A percentile compares a stretch with the other conserved stretches of the same genome.
These are phyloP conservation scores for Tamandua tetradactyla DNA, from an alignment of 2,797 vertebrate species.

Conservation along the genomic window DNA sequence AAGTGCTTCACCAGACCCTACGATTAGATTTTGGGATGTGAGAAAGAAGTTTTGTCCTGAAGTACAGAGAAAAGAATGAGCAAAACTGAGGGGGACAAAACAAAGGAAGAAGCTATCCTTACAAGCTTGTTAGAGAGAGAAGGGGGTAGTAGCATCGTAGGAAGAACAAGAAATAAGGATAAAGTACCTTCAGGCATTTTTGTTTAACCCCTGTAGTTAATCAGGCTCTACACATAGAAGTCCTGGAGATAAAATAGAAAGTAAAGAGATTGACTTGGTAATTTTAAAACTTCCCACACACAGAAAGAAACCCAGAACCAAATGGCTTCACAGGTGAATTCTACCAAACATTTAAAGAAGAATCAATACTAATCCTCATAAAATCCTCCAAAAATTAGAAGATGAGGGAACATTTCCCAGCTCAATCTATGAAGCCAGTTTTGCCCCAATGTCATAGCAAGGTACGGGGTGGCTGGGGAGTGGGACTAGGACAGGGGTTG, in stretches of 20 bases:
- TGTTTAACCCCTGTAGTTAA: not conserved
- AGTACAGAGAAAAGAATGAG: not conserved
- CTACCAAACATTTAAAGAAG: not conserved
- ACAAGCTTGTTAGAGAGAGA: not conserved
- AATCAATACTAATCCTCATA: not conserved
- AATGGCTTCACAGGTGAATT: not conserved
- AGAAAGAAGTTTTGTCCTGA: not conserved
- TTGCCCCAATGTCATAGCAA: not conserved
- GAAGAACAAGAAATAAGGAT: not conserved
- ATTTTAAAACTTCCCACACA: not conserved
- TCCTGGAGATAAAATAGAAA: not conserved
- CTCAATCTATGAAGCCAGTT: not conserved
- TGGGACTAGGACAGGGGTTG: too few relatives aligned
- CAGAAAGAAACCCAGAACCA: not conserved
- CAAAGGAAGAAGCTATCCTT: not conserved
- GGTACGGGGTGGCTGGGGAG: not conserved
- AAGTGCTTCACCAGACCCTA: not conserved
- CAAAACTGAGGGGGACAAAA: not conserved
- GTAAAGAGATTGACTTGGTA: not conserved
- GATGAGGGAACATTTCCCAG: not conserved
- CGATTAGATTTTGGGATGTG: not conserved
- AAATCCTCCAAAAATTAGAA: not conserved
- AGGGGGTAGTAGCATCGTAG: not conserved
- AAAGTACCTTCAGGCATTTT: not conserved
- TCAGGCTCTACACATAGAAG: not conserved